Conservation (phyloP, 2,888 invertebrate species). For the Drosophila fulvimacula region DNA sequence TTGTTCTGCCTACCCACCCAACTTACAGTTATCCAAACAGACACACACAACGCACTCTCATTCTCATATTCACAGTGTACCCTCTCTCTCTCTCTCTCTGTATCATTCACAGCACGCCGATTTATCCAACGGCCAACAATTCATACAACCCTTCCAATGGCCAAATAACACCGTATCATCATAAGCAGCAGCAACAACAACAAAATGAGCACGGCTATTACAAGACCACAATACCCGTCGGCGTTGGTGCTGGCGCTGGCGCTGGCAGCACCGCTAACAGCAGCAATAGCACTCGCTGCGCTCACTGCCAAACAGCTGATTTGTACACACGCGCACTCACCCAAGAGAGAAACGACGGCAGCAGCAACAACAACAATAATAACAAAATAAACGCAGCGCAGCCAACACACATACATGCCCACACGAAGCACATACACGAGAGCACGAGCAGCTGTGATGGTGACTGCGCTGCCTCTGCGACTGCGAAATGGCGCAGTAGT, state of each 20-base stretch:
- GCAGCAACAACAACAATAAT: slow-evolving; percentile 50
- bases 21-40: background rate
- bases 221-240: slow-evolving; percentile 83
- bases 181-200: slow-evolving; percentile 59
- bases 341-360: slow-evolving; percentile 27
- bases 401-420: slow-evolving; percentile 48
- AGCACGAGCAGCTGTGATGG: slow-evolving; percentile 37
- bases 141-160: slow-evolving; percentile 80
- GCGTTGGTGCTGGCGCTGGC: slow-evolving; percentile 42
- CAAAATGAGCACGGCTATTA: slow-evolving; percentile 67
- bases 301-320: slow-evolving; percentile 74
- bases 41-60: slow-evolving; percentile 28
- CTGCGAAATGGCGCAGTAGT: slow-evolving; percentile 71
- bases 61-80: slow-evolving; percentile 26
- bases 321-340: slow-evolving; percentile 51
- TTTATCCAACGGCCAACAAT: slow-evolving; percentile 80
- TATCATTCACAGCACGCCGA: slow-evolving; percentile 71
- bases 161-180: slow-evolving; percentile 77
- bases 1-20: slow-evolving; percentile 5
- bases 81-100: slow-evolving; percentile 29
- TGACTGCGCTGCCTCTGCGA: slow-evolving; percentile 33
- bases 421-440: slow-evolving; percentile 52
- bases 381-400: slow-evolving; percentile 49
- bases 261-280: slow-evolving; percentile 47
- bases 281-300: slow-evolving; percentile 44